Evolutionary conservation across 2,888 invertebrate species (phyloP).

Genomic region (Hypsopygia costalis): DNA sequence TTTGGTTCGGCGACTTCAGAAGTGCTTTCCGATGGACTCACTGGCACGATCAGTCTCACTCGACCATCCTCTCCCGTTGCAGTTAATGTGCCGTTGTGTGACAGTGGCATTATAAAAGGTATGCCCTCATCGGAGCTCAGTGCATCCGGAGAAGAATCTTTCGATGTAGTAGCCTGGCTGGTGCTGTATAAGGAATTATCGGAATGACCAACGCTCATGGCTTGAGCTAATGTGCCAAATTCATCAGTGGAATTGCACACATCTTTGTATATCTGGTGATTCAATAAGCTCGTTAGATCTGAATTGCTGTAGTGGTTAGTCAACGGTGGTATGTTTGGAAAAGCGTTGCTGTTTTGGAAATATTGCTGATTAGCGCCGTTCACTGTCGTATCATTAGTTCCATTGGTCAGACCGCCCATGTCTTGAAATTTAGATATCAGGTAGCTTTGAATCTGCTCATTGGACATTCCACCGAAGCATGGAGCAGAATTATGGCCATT

Average conservation of each 20-base stretch:
- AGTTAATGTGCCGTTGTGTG: slow-evolving; percentile 82
- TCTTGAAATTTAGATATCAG: slow-evolving; percentile 62
- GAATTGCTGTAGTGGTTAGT: slow-evolving; percentile 54
- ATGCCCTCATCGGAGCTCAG: slow-evolving; percentile 60
- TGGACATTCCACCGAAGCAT: slow-evolving; percentile 52
- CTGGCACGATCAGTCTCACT: slow-evolving; percentile 82
- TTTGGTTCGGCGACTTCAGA: slow-evolving; percentile 48
- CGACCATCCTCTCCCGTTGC: slow-evolving; percentile 82
- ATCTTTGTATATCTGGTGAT: slow-evolving; percentile 41
- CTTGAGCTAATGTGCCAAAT: slow-evolving; percentile 40
- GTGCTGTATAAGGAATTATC: slow-evolving; percentile 54
- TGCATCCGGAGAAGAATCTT: slow-evolving; percentile 62
- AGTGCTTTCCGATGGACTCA: slow-evolving; percentile 70
- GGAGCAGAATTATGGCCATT: slow-evolving; percentile 41
- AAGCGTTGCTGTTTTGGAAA: slow-evolving; percentile 64
- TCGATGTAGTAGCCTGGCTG: slow-evolving; percentile 69
- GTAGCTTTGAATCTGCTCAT: slow-evolving; percentile 65
- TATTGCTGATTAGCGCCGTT: slow-evolving; percentile 52
- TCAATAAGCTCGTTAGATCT: slow-evolving; percentile 48
- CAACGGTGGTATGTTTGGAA: slow-evolving; percentile 64
- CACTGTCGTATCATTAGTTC: slow-evolving; percentile 25
- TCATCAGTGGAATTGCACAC: slow-evolving; percentile 40
- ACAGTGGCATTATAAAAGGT: slow-evolving; percentile 85
- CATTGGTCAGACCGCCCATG: slow-evolving; percentile 46
- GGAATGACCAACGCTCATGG: slow-evolving; percentile 60